Evolutionary conservation across 2,113 vertebrate species (phyloP), one percentile per base, ranked within the genome.

Genomic region (Origma solitaria): DNA sequence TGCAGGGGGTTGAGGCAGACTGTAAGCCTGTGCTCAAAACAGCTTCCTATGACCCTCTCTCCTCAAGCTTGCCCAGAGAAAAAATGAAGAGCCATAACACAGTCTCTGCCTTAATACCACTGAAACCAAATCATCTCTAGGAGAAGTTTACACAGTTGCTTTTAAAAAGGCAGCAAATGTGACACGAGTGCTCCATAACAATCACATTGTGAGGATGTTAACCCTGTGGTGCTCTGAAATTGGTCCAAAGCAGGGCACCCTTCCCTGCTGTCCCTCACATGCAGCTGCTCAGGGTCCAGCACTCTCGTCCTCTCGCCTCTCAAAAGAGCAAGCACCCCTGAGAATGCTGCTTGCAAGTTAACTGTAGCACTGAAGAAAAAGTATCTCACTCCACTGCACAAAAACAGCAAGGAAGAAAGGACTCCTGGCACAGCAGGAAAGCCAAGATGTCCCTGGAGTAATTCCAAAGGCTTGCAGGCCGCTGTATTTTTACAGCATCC

Each of bases 291-390:
- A 15, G 54, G 16, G 49, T 85, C 40, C 78, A 72, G n/a, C 0
- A 0, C 17, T 53, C 45, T 69, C 2, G 0, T 45, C 50, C 31
- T 65, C 57, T 76, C 0, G 0, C 7, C 35, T 79, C 69, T 56
- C 53, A 65, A 53, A 90, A 90, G 62, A 80, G 22, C 28, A 78
- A 82, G 33, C 25, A 45, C 17, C 38, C 35, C 64, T 70, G 86
- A 81, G 25, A 69, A 68, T 15, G 42, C 50, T 93, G 53, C 30
- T 49, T 56, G 53, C 51, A 68, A 49, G 38, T 0, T 54, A 75
- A 60, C 37, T 60, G 53, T 11, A 58, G 35, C 49, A 76, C 1
- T 3, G 9, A 58, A 65, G 50, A 61, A 80, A 82, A 76, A 88
- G n/a, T 58, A 11, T 66, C 82, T 88, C 53, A 33, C 28, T 58